Percentiles rank a stretch among this genome's conserved stretches.
Conservation (phyloP, 2,888 invertebrate genomes). For the Eurois occulta region DNA sequence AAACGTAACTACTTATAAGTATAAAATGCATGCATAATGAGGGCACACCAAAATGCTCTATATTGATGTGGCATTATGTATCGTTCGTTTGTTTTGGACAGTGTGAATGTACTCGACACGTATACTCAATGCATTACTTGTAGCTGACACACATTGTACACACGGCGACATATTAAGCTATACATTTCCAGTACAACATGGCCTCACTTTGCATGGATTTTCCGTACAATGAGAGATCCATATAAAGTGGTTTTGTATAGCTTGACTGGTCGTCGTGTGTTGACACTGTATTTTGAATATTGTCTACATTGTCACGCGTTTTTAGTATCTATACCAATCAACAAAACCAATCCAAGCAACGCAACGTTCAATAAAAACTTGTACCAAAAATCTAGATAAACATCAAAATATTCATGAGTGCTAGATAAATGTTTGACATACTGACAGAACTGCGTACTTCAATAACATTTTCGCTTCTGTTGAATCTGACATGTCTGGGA, state of each 20-base stretch:
- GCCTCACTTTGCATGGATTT: too few species aligned
- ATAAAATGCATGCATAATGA: conserved; percentile 18
- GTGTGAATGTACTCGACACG: conserved; percentile 38
- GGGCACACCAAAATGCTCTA: conserved; percentile 5
- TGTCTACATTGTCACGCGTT: conserved; percentile 4
- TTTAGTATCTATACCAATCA: not conserved
- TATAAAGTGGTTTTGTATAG: too few species aligned
- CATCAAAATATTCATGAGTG: conserved; percentile 29
- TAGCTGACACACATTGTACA: conserved; percentile 2
- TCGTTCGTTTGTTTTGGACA: conserved; percentile 37
- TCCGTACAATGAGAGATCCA: too few species aligned
- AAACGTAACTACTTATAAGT: conserved; percentile 20
- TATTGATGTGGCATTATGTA: conserved; percentile 5
- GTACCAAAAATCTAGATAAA: conserved; percentile 35
- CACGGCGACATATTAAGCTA: too few species aligned
- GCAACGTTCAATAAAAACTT: not conserved
- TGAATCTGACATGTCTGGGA: conserved; percentile 28
- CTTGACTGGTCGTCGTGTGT: too few species aligned
- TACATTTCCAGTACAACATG: too few species aligned
- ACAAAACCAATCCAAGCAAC: conserved; percentile 6
- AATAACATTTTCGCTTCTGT: conserved; percentile 37
- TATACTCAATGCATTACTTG: not conserved
- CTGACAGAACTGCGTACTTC: conserved; percentile 37
- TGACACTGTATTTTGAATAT: conserved; percentile 2
- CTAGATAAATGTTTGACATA: conserved; percentile 39